These are phyloP conservation scores for Pantala flavescens DNA, from an alignment of 1,140 invertebrate genomes.

Conservation along the genomic window DNA sequence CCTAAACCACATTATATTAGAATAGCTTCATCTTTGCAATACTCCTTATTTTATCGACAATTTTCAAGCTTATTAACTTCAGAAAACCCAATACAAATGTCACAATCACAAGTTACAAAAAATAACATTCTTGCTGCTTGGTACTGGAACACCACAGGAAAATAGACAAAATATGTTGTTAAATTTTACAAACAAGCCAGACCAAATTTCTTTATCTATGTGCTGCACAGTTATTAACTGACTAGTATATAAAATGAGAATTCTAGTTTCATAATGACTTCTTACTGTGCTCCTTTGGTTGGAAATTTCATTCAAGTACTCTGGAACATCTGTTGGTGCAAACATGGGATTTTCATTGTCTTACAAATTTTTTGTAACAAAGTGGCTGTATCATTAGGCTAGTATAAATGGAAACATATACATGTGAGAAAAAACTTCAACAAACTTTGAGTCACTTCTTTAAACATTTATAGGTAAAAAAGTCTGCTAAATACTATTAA, in stretches of 20 bases:
- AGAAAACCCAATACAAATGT: conserved; percentile 3
- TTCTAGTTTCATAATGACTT: neutral
- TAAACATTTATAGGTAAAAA: conserved; percentile 9
- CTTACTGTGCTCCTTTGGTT: neutral
- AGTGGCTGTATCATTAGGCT: neutral
- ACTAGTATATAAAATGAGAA: neutral
- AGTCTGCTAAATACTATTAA: neutral
- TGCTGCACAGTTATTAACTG: neutral
- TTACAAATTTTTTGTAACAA: neutral
- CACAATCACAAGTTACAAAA: neutral
- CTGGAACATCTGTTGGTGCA: neutral
- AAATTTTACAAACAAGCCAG: neutral
- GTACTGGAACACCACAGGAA: neutral
- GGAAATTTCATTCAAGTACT: neutral
- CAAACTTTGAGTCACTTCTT: neutral
- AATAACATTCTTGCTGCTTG: conserved; percentile 1
- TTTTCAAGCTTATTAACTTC: neutral
- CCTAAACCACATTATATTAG: too few species aligned
- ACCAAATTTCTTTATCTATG: neutral
- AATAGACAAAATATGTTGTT: neutral
- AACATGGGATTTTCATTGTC: neutral
- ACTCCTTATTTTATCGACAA: neutral
- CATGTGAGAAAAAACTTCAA: conserved; percentile 2
- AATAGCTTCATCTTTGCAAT: neutral
- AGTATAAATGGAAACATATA: conserved; percentile 1